Evolutionary conservation across 2,797 vertebrate species (phyloP).

Genomic region (Squalus acanthias): DNA sequence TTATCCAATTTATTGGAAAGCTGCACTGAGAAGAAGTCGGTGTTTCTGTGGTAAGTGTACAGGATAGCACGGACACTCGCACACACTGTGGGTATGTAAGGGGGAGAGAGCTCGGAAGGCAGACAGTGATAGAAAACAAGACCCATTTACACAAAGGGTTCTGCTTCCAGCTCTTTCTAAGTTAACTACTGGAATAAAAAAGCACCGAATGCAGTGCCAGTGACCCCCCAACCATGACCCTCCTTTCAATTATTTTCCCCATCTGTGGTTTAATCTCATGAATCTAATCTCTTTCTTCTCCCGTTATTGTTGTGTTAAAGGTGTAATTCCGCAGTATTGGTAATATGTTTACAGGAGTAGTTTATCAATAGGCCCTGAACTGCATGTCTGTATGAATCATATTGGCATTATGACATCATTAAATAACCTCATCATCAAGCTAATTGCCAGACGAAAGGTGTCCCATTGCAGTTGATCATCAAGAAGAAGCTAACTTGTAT

Average conservation of each 20-base stretch:
- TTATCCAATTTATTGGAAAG: slow-evolving; percentile 37
- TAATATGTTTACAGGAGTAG: background rate
- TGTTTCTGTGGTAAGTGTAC: background rate
- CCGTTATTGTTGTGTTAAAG: background rate
- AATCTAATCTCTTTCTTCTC: background rate
- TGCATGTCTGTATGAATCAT: slow-evolving; percentile 5
- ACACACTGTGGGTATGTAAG: background rate
- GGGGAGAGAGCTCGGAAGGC: background rate
- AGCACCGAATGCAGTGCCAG: background rate
- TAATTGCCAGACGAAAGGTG: slow-evolving; percentile 30
- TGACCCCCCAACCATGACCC: background rate
- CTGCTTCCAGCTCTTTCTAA: background rate
- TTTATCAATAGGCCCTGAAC: background rate
- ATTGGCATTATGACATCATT: slow-evolving; percentile 7
- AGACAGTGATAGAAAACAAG: background rate
- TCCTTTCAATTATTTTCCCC: background rate
- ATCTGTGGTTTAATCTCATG: background rate
- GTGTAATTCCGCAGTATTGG: background rate
- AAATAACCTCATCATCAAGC: slow-evolving; percentile 18
- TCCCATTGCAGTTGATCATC: slow-evolving; percentile 24
- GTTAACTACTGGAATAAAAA: slow-evolving; percentile 2
- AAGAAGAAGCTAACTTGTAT: background rate
- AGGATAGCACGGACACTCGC: background rate
- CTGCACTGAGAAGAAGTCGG: background rate
- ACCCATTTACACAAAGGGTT: background rate